A percentile compares a stretch with the other conserved stretches of the same genome.
These are phyloP conservation scores for Zygogramma bicolorata DNA, from an alignment of 2,888 invertebrate genomes.

Conservation along the genomic window DNA sequence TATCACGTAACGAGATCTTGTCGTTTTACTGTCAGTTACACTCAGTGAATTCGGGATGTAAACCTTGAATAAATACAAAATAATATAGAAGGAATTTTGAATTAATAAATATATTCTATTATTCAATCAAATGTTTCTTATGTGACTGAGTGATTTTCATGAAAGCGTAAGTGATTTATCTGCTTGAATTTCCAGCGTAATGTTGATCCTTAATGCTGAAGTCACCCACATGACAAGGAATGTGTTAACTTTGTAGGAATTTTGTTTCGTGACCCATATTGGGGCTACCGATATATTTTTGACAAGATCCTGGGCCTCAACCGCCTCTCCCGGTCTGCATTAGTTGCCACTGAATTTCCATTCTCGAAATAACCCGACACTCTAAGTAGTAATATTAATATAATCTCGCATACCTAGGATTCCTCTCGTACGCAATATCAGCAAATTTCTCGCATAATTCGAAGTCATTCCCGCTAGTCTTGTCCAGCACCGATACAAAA, in stretches of 20 bases:
- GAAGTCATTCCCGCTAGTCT: background rate
- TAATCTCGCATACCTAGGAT: conserved; percentile 4
- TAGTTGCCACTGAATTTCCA: background rate
- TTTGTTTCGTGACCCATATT: background rate
- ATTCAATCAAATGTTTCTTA: no score
- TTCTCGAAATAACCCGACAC: conserved; percentile 14
- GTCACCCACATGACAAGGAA: no score
- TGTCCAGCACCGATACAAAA: background rate
- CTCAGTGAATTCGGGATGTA: no score
- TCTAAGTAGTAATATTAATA: conserved; percentile 6
- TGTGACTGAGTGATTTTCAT: no score
- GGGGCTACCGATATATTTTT: background rate
- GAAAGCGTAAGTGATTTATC: no score
- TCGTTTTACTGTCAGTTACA: no score
- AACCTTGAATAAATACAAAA: no score
- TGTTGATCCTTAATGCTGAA: no score
- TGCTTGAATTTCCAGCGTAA: no score
- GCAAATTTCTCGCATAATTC: conserved; percentile 14
- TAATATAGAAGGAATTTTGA: no score
- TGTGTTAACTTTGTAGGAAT: background rate
- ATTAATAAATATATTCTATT: no score
- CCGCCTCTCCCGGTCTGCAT: background rate
- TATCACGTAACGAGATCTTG: no score
- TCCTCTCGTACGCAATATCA: conserved; percentile 8
- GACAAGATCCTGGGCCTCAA: background rate